Evolutionary conservation across 2,888 invertebrate genomes (phyloP).

Genomic region (Neocrepidodera transversa): DNA sequence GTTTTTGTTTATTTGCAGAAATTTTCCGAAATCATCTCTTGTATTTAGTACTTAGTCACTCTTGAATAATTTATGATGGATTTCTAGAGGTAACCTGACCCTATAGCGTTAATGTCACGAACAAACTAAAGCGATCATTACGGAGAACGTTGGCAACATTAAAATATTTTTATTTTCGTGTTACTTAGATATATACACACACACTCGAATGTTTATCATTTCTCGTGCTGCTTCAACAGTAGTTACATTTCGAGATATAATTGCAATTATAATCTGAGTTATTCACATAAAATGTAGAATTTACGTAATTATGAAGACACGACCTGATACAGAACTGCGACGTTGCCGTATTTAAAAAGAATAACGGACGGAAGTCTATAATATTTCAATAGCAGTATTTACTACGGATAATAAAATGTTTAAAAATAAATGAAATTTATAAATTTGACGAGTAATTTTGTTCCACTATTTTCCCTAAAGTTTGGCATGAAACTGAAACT

Average conservation of each 20-base stretch:
- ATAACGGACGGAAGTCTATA: too few species aligned
- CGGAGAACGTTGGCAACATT: background rate
- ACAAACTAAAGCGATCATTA: conserved; percentile 2
- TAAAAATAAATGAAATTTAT: too few species aligned
- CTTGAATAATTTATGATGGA: conserved; percentile 26
- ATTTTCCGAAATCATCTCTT: too few species aligned
- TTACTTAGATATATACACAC: too few species aligned
- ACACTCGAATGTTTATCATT: background rate
- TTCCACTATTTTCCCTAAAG: too few species aligned
- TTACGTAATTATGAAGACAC: conserved; percentile 30
- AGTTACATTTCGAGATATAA: conserved; percentile 16
- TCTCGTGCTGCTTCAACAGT: background rate
- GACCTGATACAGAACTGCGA: background rate
- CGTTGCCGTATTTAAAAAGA: too few species aligned
- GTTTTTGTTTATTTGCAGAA: too few species aligned
- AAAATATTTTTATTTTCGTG: background rate
- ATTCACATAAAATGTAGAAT: conserved; percentile 26
- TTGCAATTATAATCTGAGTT: conserved; percentile 28
- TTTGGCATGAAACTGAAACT: too few species aligned
- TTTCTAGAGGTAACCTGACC: conserved; percentile 19
- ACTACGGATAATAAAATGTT: too few species aligned
- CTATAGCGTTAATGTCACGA: conserved; percentile 11
- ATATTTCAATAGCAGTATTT: too few species aligned
- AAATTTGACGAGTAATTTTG: too few species aligned
- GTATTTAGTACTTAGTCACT: too few species aligned